These are phyloP conservation scores for Sylvietta virens DNA, from an alignment of 2,113 vertebrate genomes.

Conservation along the genomic window DNA sequence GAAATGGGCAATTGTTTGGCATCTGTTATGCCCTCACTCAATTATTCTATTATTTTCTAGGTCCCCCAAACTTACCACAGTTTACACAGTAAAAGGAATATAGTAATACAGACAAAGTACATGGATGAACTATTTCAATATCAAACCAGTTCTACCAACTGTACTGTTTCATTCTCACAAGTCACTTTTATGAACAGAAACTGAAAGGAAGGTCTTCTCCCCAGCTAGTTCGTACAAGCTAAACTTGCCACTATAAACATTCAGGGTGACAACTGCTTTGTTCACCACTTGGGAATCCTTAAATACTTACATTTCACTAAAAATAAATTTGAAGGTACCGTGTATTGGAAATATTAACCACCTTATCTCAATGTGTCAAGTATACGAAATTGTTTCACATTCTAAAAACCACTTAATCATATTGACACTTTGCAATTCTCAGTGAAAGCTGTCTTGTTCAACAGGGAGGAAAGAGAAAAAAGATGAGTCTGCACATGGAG, in stretches of 20 bases:
- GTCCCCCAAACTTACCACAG: not conserved
- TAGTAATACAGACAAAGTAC: not conserved
- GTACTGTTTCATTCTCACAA: not conserved
- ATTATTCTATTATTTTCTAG: not conserved
- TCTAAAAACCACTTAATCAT: not conserved
- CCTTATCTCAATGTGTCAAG: not conserved
- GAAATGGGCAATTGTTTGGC: not conserved
- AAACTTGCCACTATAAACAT: not conserved
- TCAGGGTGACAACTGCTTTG: not conserved
- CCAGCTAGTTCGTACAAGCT: not conserved
- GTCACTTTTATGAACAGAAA: not conserved
- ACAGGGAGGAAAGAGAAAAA: not conserved
- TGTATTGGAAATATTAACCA: not conserved
- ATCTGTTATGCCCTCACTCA: not conserved
- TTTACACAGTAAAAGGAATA: not conserved
- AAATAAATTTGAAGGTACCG: not conserved
- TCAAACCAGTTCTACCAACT: not conserved
- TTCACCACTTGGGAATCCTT: not conserved
- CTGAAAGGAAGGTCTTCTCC: not conserved
- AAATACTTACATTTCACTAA: not conserved
- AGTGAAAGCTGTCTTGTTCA: not conserved
- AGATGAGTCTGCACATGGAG: accelerated
- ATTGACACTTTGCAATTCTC: not conserved
- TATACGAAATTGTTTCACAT: not conserved
- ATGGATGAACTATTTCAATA: not conserved